Evolutionary conservation across 2,888 invertebrate species (phyloP).

Genomic region (Trissolcus brochymenae): DNA sequence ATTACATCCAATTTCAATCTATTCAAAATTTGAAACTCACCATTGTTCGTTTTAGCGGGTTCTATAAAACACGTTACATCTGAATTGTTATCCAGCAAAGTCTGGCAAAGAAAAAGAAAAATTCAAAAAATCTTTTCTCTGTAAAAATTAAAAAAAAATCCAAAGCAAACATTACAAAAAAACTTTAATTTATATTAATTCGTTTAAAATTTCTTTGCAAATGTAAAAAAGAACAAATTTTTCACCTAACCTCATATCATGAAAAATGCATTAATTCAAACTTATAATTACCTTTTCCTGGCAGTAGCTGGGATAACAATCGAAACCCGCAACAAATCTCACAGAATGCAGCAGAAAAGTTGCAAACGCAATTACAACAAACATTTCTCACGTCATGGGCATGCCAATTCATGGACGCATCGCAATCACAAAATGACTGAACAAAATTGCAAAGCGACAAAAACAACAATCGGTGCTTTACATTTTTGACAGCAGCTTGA

Average conservation of each 20-base stretch:
- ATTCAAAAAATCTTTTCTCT: neutral
- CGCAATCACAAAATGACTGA: neutral
- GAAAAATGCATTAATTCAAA: neutral
- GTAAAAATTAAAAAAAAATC: too few species aligned
- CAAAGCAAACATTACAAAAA: too few species aligned
- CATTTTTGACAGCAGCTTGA: slow-evolving; percentile 20
- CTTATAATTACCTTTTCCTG: slow-evolving; percentile 61
- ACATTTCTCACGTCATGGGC: slow-evolving; percentile 61
- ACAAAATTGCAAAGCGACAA: neutral
- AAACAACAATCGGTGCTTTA: neutral
- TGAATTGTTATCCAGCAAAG: slow-evolving; percentile 34
- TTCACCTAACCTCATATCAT: slow-evolving; percentile 22
- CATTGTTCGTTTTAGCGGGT: slow-evolving; percentile 61
- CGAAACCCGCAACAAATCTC: slow-evolving; percentile 48
- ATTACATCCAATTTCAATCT: neutral
- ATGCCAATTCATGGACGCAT: slow-evolving; percentile 25
- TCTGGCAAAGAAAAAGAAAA: slow-evolving; percentile 43
- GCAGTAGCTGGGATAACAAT: slow-evolving; percentile 69
- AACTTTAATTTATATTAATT: too few species aligned
- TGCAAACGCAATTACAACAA: slow-evolving; percentile 44
- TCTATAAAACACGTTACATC: slow-evolving; percentile 63
- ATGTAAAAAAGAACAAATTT: neutral
- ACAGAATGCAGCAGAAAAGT: slow-evolving; percentile 56
- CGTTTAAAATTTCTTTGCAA: too few species aligned
- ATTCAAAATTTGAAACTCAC: slow-evolving; percentile 52